phyloP scores from a whole-genome alignment of 2,113 vertebrate species.

The Grantiella picta region DNA sequence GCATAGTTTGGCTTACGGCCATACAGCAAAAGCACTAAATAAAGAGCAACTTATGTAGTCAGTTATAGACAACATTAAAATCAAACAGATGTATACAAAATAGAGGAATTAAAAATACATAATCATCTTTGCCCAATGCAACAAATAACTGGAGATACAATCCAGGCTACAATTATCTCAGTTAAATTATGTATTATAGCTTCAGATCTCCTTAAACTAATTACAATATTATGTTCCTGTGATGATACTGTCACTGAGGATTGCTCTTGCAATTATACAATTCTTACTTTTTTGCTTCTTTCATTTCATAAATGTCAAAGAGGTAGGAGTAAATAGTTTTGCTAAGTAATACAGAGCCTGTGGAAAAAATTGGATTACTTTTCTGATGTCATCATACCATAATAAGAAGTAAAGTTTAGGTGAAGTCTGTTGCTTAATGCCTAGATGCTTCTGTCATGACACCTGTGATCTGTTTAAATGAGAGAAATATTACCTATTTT shows the following conservation, averaged over 20 bases:
- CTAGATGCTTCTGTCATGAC: background rate
- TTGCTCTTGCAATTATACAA: background rate
- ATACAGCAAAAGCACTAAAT: background rate
- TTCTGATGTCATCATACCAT: background rate
- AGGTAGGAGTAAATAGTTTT: background rate
- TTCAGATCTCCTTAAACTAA: background rate
- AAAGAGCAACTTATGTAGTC: background rate
- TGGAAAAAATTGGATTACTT: background rate
- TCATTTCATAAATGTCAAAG: background rate
- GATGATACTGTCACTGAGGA: background rate
- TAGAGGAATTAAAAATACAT: background rate
- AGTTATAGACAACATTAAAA: background rate
- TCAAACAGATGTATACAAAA: slow-evolving; percentile 15
- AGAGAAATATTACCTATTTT: background rate
- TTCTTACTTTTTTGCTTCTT: background rate
- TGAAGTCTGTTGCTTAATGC: background rate
- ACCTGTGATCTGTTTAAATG: background rate
- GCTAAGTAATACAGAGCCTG: background rate
- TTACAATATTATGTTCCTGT: background rate
- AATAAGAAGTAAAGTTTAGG: background rate
- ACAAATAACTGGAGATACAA: background rate
- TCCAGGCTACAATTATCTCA: background rate
- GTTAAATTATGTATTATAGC: background rate
- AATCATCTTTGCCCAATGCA: background rate
- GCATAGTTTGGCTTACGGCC: background rate